These are phyloP conservation scores for Xiphydria camelus DNA, from an alignment of 2,888 invertebrate species.

Conservation along the genomic window DNA sequence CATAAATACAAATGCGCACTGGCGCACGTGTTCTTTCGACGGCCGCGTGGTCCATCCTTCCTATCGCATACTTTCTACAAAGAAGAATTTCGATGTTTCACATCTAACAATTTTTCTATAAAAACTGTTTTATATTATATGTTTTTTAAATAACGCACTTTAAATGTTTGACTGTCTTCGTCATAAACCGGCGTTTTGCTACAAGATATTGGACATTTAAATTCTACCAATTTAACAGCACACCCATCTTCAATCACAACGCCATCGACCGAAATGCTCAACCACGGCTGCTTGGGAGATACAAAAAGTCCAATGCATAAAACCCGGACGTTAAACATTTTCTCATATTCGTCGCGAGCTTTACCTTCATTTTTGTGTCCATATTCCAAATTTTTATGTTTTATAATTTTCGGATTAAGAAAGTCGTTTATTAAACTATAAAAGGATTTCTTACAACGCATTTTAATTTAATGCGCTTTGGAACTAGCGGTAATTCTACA, in stretches of 20 bases:
- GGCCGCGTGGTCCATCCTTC: too few relatives aligned
- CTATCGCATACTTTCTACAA: too few relatives aligned
- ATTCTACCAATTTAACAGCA: slow-evolving; percentile 20
- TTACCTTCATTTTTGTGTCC: slow-evolving; percentile 17
- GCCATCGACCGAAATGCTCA: slow-evolving; percentile 22
- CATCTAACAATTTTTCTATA: too few relatives aligned
- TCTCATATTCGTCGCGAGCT: slow-evolving; percentile 13
- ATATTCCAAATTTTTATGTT: slow-evolving; percentile 9
- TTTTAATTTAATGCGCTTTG: slow-evolving; percentile 20
- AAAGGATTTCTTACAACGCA: slow-evolving; percentile 3
- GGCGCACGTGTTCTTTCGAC: too few relatives aligned
- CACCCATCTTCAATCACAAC: slow-evolving; percentile 21
- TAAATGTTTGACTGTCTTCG: slow-evolving; percentile 2
- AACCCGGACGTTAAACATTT: slow-evolving; percentile 7
- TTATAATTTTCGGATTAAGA: slow-evolving; percentile 2
- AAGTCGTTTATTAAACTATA: slow-evolving; percentile 9
- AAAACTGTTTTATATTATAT: too few relatives aligned
- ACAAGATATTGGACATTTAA: slow-evolving; percentile 25
- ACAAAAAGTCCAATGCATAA: slow-evolving; percentile 18
- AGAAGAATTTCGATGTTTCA: too few relatives aligned
- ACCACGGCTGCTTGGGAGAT: slow-evolving; percentile 19
- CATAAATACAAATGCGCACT: too few relatives aligned
- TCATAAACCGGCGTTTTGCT: slow-evolving; percentile 15
- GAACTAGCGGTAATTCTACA: slow-evolving; percentile 13
- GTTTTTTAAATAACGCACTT: slow-evolving; percentile 15